Percentiles rank a stretch among this genome's conserved stretches.
These are phyloP conservation scores for Melanocharis versteri DNA, from an alignment of 2,113 vertebrate species.

Conservation along the genomic window DNA sequence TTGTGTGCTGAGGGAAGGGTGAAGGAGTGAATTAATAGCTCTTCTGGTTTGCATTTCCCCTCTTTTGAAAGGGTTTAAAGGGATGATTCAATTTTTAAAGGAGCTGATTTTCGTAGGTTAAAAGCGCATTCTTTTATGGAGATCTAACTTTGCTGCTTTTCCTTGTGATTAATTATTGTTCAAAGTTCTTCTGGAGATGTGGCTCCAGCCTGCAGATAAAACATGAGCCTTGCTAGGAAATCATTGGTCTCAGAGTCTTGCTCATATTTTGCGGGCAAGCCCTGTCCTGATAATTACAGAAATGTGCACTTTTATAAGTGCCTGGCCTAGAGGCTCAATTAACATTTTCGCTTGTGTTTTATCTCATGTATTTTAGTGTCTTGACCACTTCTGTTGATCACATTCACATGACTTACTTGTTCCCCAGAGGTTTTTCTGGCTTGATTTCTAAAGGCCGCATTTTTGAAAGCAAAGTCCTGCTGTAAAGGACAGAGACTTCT, in stretches of 20 bases:
- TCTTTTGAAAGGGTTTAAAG: background rate
- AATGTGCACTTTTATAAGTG: background rate
- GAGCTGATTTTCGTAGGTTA: background rate
- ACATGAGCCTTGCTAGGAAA: background rate
- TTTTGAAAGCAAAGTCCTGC: background rate
- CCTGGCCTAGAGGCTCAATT: background rate
- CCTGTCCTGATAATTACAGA: background rate
- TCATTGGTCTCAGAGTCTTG: background rate
- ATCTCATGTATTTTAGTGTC: background rate
- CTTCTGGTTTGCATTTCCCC: background rate
- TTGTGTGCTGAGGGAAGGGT: background rate
- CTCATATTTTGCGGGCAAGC: background rate
- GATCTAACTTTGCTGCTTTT: background rate
- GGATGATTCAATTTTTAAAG: background rate
- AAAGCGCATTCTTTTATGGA: background rate
- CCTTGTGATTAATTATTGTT: background rate
- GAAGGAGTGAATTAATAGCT: background rate
- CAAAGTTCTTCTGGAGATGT: background rate
- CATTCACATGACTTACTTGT: background rate
- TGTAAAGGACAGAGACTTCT: background rate
- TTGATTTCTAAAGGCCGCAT: background rate
- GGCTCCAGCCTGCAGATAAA: background rate
- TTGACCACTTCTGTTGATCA: background rate
- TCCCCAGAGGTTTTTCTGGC: background rate
- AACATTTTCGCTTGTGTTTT: slow-evolving; percentile 6